A percentile compares a stretch with the other conserved stretches of the same genome.
Evolutionary conservation across 1,140 invertebrate genomes (phyloP).

Genomic region (Pararge aegeria): DNA sequence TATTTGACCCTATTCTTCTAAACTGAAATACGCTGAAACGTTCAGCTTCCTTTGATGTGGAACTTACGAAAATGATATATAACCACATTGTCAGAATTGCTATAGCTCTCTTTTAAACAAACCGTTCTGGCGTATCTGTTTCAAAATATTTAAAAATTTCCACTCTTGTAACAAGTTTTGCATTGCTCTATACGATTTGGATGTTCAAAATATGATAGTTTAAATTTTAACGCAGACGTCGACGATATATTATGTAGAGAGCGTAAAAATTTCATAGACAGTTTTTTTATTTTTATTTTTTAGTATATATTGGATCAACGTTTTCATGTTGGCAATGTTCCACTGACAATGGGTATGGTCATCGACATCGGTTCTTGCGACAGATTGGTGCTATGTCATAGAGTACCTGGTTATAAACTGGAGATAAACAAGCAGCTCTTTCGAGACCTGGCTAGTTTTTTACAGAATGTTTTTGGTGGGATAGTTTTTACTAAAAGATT

Average conservation of each 20-base stretch:
- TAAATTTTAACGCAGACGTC: background rate
- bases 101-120: slow-evolving; percentile 20
- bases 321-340: too few species aligned
- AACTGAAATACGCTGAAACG: slow-evolving; percentile 9
- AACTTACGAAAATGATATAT: slow-evolving; percentile 49
- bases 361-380: too few species aligned
- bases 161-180: slow-evolving; percentile 3
- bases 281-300: too few species aligned
- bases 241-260: background rate
- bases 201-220: background rate
- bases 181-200: background rate
- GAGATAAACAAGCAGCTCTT: too few species aligned
- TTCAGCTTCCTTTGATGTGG: slow-evolving; percentile 51
- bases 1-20: slow-evolving; percentile 18
- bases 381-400: too few species aligned
- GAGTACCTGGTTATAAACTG: too few species aligned
- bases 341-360: too few species aligned
- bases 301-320: too few species aligned
- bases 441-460: too few species aligned
- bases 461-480: too few species aligned
- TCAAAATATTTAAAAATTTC: slow-evolving; percentile 28
- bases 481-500: too few species aligned
- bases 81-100: slow-evolving; percentile 3
- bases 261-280: background rate
- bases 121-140: slow-evolving; percentile 26